Evolutionary conservation across 2,888 invertebrate genomes (phyloP), one percentile per base, ranked within the genome.

Genomic region (Lepidocyrtinus sp.): DNA sequence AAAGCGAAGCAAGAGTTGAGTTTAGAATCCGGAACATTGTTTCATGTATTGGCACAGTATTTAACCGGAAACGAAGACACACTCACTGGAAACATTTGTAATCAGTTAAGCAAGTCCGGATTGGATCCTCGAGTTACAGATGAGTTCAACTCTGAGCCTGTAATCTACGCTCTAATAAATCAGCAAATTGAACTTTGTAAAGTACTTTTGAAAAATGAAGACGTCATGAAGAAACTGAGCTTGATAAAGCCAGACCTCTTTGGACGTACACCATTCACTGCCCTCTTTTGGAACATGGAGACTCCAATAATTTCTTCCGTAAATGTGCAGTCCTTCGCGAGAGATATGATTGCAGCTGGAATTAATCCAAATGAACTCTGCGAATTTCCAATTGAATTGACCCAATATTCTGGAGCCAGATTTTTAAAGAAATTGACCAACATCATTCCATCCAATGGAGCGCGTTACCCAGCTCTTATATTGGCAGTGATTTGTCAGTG

Each of bases 151-250:
- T 87, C 89, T 73, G 88, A 88, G 21, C 88, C 89, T 1, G 84
- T 90, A 1, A 88, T 88, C 61, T 89, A 89, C 86, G 89, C 89
- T 65, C 88, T 88, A 22, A 85, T 89, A 7, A 87, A 87, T 70
- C 87, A 88, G 80, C 88, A 89, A 85, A 83, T 85, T 21, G 81
- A 86, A 7, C 86, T 89, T 5, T 88, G 88, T 27, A 36, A 24
- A 0, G 59, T 75, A 7, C 22, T 82, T 9, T 26, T 50, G 5
- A 15, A 26, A 36, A 72, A 61, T 2, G 19, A 1, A 3, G 27
- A 50, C 15, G 73, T 46, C 0, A 26, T 76, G 27, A 69, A 63
- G 19, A 46, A n/a, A 0, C n/a, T 72, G 27, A 46, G 46, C 0
- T n/a, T 62, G n/a, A 50, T 82, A 5, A 79, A 55, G 45, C 83